Base-by-base conservation (phyloP, 2,888 invertebrate species). In the Mongoloraphidia duomilia region DNA sequence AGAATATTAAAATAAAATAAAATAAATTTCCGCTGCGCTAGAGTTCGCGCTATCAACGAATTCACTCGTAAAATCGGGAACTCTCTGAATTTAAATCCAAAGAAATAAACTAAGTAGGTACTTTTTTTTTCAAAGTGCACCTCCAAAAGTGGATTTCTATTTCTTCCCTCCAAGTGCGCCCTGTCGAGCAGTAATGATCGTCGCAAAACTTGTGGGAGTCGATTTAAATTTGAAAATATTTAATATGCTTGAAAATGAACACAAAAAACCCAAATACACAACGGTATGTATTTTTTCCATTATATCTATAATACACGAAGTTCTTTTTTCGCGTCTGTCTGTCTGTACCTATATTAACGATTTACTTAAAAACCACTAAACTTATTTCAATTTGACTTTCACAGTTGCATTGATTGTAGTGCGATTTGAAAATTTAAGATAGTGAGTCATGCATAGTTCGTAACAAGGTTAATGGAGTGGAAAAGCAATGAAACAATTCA, bases 101-200 rank as follows among this genome's bases (percentile, higher is more conserved):
- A 9, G 3, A 12, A 43, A 26, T 43, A 13, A 26, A 26, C 26
- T 17, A n/a, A n/a, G n/a, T n/a, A n/a, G n/a, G n/a, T n/a, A 17
- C 12, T 46, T 50, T 26, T 51, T 50, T 40, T 17, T 45, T 40
- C 10, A 14, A 35, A 13, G 9, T 14, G 46, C 17, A 34, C 56
- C 62, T 50, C 34, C 40, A 34, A 49, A 55, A 3, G 67, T 80
- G 54, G 79, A 80, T 57, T 66, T 83, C 53, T 84, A 84, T 68
- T 80, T 77, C 69, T 68, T 76, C 36, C 73, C 75, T 10, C 70
- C 73, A 46, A 82, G 82, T 47, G 72, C 82, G 26, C 80, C 82
- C 1, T 80, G 78, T 66, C 68, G 82, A 47, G 70, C 77, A 9
- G 76, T 80, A 44, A 69, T 80, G 56, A 68, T 84, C 59, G 66